phyloP scores from a whole-genome alignment of 2,888 invertebrate species.

The Himalopsyche tibetana region DNA sequence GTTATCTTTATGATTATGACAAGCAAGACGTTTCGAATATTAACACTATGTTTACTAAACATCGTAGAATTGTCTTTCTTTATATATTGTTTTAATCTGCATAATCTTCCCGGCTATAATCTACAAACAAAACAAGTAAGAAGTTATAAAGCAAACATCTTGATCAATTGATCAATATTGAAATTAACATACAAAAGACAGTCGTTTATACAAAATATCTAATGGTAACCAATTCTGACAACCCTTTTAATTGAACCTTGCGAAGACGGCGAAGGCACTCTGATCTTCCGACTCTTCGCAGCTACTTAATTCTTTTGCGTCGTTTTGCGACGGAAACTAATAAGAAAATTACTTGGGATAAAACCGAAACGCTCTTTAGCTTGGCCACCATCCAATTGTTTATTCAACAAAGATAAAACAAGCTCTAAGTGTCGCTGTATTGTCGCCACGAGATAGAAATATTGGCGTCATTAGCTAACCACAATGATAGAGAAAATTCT shows the following conservation, averaged over 20 bases:
- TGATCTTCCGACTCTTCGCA: constrained; percentile 20
- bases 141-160: too few relatives aligned
- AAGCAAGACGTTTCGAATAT: too few relatives aligned
- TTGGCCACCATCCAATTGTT: constrained; percentile 63
- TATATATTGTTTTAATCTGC: too few relatives aligned
- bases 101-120: too few relatives aligned
- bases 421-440: constrained; percentile 48
- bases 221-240: neutral
- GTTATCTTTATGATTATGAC: too few relatives aligned
- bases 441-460: constrained; percentile 22
- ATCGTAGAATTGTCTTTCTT: too few relatives aligned
- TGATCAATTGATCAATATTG: too few relatives aligned
- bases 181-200: too few relatives aligned
- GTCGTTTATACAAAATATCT: neutral
- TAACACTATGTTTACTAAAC: too few relatives aligned
- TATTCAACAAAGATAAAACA: constrained; percentile 51
- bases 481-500: neutral
- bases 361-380: constrained; percentile 58
- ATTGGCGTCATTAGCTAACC: constrained; percentile 22
- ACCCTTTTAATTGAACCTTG: neutral
- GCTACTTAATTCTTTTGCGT: constrained; percentile 53
- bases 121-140: too few relatives aligned
- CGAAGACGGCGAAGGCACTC: neutral
- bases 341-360: constrained; percentile 63
- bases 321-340: constrained; percentile 62